Conservation (phyloP, 2,797 vertebrate species). For the Columba guinea region DNA sequence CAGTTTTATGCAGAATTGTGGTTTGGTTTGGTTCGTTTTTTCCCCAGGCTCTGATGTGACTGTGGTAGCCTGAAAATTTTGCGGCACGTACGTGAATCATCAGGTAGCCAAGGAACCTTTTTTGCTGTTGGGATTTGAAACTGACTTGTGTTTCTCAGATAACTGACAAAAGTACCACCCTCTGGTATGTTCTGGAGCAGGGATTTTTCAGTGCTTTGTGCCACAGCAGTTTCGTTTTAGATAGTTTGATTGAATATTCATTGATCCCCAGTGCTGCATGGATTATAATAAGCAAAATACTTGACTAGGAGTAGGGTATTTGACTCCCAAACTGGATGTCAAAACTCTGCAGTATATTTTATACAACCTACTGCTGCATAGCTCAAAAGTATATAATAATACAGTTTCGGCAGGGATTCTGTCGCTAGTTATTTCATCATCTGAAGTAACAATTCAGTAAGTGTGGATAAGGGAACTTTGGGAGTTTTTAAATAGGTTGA, state of each 20-base stretch:
- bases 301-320: background rate
- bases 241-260: background rate
- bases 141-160: background rate
- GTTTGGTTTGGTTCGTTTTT: background rate
- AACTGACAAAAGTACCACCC: background rate
- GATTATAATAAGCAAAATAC: background rate
- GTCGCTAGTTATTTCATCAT: background rate
- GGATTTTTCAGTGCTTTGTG: background rate
- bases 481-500: background rate
- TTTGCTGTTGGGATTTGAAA: background rate
- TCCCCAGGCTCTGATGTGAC: background rate
- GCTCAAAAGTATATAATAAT: background rate
- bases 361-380: background rate
- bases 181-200: background rate
- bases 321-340: background rate
- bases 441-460: background rate
- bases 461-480: background rate
- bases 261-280: background rate
- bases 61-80: background rate
- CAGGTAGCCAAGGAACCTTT: background rate
- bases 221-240: background rate
- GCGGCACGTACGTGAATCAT: background rate
- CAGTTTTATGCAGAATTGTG: background rate
- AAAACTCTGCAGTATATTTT: background rate
- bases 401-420: background rate